These are phyloP conservation scores for Anhinga rufa DNA, from an alignment of 2,113 vertebrate genomes.

Conservation along the genomic window DNA sequence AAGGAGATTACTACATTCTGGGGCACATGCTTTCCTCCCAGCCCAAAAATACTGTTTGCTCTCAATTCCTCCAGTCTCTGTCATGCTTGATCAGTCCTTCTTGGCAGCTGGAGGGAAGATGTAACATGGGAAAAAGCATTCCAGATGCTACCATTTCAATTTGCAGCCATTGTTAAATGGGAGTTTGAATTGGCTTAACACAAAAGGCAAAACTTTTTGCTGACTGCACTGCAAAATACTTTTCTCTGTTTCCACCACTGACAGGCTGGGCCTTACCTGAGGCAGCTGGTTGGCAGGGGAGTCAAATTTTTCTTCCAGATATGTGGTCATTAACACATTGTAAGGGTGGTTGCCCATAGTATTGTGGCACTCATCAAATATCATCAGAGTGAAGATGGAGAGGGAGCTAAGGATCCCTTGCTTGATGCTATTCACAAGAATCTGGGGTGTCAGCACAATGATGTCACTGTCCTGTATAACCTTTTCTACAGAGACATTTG, in stretches of 20 bases:
- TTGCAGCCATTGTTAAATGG: background rate
- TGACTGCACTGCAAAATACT: background rate
- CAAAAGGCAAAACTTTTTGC: background rate
- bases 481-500: constrained; percentile 8
- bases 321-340: constrained; percentile 77
- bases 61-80: background rate
- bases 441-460: constrained; percentile 78
- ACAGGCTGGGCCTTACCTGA: constrained; percentile 61
- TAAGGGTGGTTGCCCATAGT: constrained; percentile 79
- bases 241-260: background rate
- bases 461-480: constrained; percentile 70
- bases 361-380: constrained; percentile 87
- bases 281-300: constrained; percentile 43
- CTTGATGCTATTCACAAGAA: constrained; percentile 74
- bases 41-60: background rate
- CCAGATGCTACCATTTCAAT: background rate
- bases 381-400: constrained; percentile 76
- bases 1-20: background rate
- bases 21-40: background rate
- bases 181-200: background rate
- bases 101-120: background rate
- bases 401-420: constrained; percentile 61
- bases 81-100: background rate
- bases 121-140: background rate
- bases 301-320: constrained; percentile 73